A percentile compares a stretch with the other conserved stretches of the same genome.
phyloP scores from a whole-genome alignment of 2,797 vertebrate species.

The Etheostoma nigrum region DNA sequence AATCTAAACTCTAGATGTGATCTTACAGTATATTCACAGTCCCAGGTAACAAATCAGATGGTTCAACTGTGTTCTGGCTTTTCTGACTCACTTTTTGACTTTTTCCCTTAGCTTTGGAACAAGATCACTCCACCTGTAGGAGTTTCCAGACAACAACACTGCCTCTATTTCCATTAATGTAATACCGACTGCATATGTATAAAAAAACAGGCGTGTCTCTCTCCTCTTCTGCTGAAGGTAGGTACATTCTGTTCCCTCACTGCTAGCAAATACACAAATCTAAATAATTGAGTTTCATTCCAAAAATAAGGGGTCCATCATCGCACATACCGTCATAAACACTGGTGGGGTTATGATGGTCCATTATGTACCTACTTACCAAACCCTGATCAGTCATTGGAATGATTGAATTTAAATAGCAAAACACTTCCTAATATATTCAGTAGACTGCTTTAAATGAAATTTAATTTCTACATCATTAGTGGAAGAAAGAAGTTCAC shows the following conservation, averaged over 20 bases:
- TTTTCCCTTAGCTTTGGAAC: not conserved
- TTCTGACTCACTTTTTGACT: not conserved
- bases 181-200: not conserved
- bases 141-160: not conserved
- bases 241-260: not conserved
- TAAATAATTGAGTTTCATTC: not conserved
- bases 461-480: not conserved
- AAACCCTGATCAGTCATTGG: not conserved
- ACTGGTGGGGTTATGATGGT: not conserved
- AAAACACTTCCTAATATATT: not conserved
- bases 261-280: not conserved
- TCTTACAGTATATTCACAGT: too few relatives aligned
- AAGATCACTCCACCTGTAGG: not conserved
- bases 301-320: slow-evolving; percentile 5
- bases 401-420: slow-evolving; percentile 3
- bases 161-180: not conserved
- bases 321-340: not conserved
- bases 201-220: too few relatives aligned
- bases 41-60: too few relatives aligned
- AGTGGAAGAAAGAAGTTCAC: not conserved
- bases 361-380: not conserved
- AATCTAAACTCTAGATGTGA: not conserved
- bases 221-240: not conserved
- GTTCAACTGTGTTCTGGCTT: not conserved
- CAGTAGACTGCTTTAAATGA: not conserved